Evolutionary conservation across 2,888 invertebrate genomes (phyloP), one percentile per base, ranked within the genome.

Genomic region (Nomada ruficornis): DNA sequence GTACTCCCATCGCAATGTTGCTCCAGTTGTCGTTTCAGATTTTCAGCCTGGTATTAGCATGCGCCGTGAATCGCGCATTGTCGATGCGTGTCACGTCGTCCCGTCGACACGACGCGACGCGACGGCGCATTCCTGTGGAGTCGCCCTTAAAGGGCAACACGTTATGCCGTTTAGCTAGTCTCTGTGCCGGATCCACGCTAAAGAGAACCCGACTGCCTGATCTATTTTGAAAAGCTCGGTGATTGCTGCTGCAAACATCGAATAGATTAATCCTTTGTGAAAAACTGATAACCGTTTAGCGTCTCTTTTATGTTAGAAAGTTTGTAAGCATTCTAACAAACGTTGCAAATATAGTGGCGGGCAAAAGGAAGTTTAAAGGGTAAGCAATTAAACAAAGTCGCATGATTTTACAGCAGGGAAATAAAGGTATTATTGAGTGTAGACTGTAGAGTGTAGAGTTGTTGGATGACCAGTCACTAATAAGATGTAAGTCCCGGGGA

Each of bases 41-140:
- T 92, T 92, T 88, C 86, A 78, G 82, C 76, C 74, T 26, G 77
- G 85, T 90, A 92, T 92, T 92, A 91, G 92, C 92, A 92, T 92
- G 92, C 92, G 85, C 83, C 86, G 89, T 83, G 89, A 86, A 89
- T 86, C 88, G 86, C 87, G 80, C 77, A 79, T 86, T 20, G 89
- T 86, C 90, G 88, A 92, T 92, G 92, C 92, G 90, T 90, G 91
- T 92, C 92, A 92, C 92, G 92, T 91, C 90, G 87, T 82, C 55
- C 36, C 36, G 36, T 36, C 7, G 36, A 36, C 36, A 7, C 71
- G 23, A 5, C 63, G 23, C 81, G 65, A 67, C 84, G 78, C 84
- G 82, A 84, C 86, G 77, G 84, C 86, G 89, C 88, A 84, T 88
- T 89, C 89, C 88, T 88, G 88, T 73, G 82, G 86, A 85, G 80